Evolutionary conservation across 2,797 vertebrate genomes (phyloP).

Genomic region (Pipistrellus pygmaeus): DNA sequence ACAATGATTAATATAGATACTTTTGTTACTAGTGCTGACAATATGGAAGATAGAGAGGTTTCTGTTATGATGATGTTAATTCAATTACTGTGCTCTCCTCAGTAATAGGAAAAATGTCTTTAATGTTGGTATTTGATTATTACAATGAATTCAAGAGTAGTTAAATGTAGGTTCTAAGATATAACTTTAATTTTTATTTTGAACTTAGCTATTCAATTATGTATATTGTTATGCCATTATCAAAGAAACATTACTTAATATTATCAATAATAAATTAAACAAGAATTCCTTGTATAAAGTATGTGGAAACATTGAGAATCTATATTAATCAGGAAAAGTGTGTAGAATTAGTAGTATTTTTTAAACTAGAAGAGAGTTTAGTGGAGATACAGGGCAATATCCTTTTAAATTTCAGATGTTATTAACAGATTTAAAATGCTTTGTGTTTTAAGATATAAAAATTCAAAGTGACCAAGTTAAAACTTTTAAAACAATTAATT

Average conservation of each 20-base stretch:
- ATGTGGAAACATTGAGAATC: background rate
- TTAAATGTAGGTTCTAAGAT: background rate
- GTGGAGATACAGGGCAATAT: background rate
- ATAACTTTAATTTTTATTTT: background rate
- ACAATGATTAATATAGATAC: background rate
- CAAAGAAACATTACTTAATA: background rate
- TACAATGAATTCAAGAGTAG: background rate
- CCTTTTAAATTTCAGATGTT: constrained; percentile 14
- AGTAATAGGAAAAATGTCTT: background rate
- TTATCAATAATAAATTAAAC: background rate
- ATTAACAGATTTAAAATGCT: background rate
- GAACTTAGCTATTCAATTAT: background rate
- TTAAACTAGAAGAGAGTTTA: background rate
- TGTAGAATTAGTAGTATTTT: background rate
- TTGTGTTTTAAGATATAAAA: background rate
- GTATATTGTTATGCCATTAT: background rate
- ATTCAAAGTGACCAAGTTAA: background rate
- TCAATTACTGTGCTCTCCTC: background rate
- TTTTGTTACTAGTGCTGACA: background rate
- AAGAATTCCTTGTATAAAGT: background rate
- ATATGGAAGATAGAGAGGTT: background rate
- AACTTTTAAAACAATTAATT: constrained; percentile 9
- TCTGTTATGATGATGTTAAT: background rate
- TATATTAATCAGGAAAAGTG: background rate
- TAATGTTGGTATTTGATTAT: background rate